Evolutionary conservation across 2,797 vertebrate genomes (phyloP).

Genomic region (Otolemur crassicaudatus): DNA sequence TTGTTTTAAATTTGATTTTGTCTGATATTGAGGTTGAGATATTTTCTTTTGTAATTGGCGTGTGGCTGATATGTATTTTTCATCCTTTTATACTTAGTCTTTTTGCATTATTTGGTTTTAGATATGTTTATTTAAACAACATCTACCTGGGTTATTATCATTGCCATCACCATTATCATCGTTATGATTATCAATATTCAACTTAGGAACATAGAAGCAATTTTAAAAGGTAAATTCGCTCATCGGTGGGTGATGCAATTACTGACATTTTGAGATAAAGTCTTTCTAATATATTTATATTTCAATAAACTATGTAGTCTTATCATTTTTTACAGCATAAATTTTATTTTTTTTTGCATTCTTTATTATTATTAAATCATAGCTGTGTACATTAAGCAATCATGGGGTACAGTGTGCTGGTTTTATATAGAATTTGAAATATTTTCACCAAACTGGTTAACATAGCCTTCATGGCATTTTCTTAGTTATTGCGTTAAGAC

Average conservation of each 20-base stretch:
- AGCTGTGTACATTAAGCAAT: no score
- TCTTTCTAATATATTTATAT: background rate
- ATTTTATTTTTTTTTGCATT: no score
- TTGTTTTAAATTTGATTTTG: constrained; percentile 2
- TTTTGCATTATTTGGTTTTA: background rate
- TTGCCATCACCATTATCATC: background rate
- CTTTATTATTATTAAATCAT: no score
- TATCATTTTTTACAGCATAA: background rate
- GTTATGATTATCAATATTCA: background rate
- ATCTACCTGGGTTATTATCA: background rate
- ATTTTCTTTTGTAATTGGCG: background rate
- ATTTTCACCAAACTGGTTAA: no score
- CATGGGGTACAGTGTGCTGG: no score
- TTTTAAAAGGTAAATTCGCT: constrained; percentile 16
- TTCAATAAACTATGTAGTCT: background rate
- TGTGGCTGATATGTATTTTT: background rate
- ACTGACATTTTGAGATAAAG: background rate
- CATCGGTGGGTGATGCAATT: background rate
- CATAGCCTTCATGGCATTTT: no score
- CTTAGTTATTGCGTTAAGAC: no score
- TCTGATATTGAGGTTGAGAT: background rate
- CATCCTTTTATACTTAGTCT: background rate
- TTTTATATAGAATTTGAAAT: no score
- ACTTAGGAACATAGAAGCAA: background rate
- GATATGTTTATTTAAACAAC: background rate